phyloP scores from a whole-genome alignment of 2,797 vertebrate species.

The Eleutherodactylus coqui region DNA sequence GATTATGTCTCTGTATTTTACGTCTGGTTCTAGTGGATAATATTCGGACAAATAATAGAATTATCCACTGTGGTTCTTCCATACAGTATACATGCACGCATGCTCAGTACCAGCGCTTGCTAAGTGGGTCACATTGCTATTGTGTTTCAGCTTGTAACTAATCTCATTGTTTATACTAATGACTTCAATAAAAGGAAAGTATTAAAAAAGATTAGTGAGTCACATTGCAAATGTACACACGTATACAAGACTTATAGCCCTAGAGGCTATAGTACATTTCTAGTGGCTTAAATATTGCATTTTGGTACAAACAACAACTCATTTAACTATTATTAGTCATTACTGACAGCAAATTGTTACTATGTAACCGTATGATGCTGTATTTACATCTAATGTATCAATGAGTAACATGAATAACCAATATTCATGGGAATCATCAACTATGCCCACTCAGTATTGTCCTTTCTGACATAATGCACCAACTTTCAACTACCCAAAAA shows the following conservation, averaged over 20 bases:
- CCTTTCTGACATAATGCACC: too few relatives aligned
- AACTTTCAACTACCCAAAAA: too few relatives aligned
- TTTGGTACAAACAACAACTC: background rate
- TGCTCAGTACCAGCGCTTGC: constrained; percentile 1
- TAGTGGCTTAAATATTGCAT: constrained; percentile 2
- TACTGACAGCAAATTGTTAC: background rate
- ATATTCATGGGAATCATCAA: background rate
- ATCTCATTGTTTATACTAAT: constrained; percentile 57
- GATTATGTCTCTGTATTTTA: background rate
- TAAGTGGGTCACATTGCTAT: constrained; percentile 54
- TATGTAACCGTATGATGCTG: background rate
- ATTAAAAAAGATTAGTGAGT: constrained; percentile 55
- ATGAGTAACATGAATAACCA: background rate
- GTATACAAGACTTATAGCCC: constrained; percentile 28
- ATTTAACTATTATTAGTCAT: background rate
- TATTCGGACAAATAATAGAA: background rate
- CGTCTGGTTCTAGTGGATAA: too few relatives aligned
- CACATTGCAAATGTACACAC: constrained; percentile 38
- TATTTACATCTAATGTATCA: background rate
- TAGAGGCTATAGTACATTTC: background rate
- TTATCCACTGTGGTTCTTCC: background rate
- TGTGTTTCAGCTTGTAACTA: constrained; percentile 54
- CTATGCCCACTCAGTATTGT: too few relatives aligned
- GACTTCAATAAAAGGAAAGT: constrained; percentile 56
- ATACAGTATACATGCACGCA: background rate